Evolutionary conservation across 2,888 invertebrate species (phyloP), one percentile per base, ranked within the genome.

Genomic region (Cyrtodaria siliqua): DNA sequence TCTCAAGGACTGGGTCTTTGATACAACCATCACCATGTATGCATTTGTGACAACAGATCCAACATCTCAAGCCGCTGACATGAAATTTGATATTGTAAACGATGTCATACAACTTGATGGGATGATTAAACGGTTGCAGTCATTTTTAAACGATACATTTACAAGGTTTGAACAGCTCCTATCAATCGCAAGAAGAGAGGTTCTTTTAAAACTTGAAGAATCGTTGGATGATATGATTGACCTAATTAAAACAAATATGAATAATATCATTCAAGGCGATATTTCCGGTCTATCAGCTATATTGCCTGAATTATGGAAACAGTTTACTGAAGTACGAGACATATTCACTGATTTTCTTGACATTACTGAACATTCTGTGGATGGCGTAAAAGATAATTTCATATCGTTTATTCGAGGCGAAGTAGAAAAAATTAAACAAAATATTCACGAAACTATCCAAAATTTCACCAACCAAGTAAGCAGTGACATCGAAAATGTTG

Each of bases 31-130:
- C 16, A 56, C 18, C 14, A 29, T 63, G 1, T 70, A 73, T 57
- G 77, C 59, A 14, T 82, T 67, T 26, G 29, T 66, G 12, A 73
- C 67, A n/a, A 61, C 56, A 9, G 79, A 82, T 3, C 61, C 60
- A 44, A 23, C 62, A 4, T 1, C 33, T 16, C 23, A 40, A 23
- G 44, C 18, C 3, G 18, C 40, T 27, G 24, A 47, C 9, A 52
- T 44, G 9, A 29, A 29, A 24, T 27, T 47, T 23, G 53, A 64
- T 20, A 52, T 49, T 23, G 33, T 53, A 3, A 14, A 33, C 14
- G 26, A 60, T 26, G 20, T 68, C 2, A 27, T 27, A 26, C 52
- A 68, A 23, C 26, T 68, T 1, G 26, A 42, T 18, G 2, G 20
- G 33, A 24, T 26, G 12, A 12, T 52, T n/a, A 0, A 27, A 9